Conservation (phyloP, 2,888 invertebrate genomes). For the Glyphotaelius pellucidus region DNA sequence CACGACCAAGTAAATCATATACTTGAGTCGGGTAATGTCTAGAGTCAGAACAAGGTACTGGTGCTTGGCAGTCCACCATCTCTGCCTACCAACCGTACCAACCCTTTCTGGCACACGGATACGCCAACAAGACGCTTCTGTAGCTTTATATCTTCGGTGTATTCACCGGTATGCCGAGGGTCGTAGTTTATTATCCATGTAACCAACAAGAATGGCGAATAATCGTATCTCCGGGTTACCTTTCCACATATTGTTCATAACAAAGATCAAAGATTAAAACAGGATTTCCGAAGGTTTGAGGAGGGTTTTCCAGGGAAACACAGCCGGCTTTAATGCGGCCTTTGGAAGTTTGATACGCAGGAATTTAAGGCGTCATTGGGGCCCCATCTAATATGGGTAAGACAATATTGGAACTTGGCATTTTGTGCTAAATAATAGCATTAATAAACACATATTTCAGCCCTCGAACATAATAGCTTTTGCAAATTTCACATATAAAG, state of each 20-base stretch:
- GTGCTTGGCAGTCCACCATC: too few relatives aligned
- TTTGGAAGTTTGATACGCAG: slow-evolving; percentile 21
- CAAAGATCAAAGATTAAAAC: slow-evolving; percentile 33
- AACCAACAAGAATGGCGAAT: slow-evolving; percentile 8
- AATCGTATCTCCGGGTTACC: slow-evolving; percentile 37
- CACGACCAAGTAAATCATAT: too few relatives aligned
- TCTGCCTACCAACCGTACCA: too few relatives aligned
- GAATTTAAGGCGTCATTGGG: slow-evolving; percentile 1
- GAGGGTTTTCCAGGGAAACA: slow-evolving; percentile 21
- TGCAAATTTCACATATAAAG: too few relatives aligned
- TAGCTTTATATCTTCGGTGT: not conserved
- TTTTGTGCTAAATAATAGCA: not conserved
- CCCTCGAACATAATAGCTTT: not conserved
- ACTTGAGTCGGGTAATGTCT: too few relatives aligned
- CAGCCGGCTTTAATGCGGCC: not conserved
- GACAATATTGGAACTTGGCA: not conserved
- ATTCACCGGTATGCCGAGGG: slow-evolving; percentile 5
- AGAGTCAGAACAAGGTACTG: too few relatives aligned
- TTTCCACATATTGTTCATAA: slow-evolving; percentile 41
- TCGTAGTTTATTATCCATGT: not conserved
- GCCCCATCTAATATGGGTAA: not conserved
- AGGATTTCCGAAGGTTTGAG: slow-evolving; percentile 32
- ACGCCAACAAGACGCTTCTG: not conserved
- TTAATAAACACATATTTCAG: not conserved
- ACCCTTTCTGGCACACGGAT: not conserved